Conservation (phyloP, 2,797 vertebrate genomes). For the Sebastes dallii region DNA sequence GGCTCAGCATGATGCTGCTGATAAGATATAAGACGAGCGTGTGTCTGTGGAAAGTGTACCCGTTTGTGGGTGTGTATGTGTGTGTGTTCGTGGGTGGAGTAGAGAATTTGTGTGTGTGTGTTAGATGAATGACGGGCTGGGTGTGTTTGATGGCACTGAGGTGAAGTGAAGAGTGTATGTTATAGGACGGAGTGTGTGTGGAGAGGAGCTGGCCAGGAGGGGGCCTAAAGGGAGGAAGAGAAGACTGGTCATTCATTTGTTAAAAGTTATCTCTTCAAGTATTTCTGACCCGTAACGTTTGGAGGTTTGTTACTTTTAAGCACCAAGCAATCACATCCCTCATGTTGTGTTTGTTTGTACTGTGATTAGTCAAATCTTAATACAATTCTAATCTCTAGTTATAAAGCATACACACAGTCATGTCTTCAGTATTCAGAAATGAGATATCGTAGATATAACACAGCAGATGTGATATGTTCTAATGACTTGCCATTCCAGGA, state of each 20-base stretch:
- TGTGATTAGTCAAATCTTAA: not conserved
- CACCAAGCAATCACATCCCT: not conserved
- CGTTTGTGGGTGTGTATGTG: no score
- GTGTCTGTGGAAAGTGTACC: not conserved
- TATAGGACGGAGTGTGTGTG: constrained; percentile 6
- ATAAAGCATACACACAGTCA: not conserved
- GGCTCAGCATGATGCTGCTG: constrained; percentile 83
- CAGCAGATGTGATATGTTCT: no score
- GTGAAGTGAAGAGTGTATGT: not conserved
- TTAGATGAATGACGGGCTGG: not conserved
- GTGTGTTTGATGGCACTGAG: not conserved
- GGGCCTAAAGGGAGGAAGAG: constrained; percentile 16
- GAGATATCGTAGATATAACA: not conserved
- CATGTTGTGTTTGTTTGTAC: not conserved
- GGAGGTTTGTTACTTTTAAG: not conserved
- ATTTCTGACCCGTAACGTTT: not conserved
- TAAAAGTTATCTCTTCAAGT: not conserved
- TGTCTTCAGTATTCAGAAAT: not conserved
- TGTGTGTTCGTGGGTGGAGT: not conserved
- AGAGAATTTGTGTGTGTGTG: not conserved
- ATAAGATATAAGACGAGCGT: not conserved
- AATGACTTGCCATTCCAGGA: no score
- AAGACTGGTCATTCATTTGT: not conserved
- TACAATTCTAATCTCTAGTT: not conserved
- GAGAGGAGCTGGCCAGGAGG: constrained; percentile 9